These are phyloP conservation scores for Urocyon cinereoargenteus DNA, from an alignment of 2,797 vertebrate species.

Conservation along the genomic window DNA sequence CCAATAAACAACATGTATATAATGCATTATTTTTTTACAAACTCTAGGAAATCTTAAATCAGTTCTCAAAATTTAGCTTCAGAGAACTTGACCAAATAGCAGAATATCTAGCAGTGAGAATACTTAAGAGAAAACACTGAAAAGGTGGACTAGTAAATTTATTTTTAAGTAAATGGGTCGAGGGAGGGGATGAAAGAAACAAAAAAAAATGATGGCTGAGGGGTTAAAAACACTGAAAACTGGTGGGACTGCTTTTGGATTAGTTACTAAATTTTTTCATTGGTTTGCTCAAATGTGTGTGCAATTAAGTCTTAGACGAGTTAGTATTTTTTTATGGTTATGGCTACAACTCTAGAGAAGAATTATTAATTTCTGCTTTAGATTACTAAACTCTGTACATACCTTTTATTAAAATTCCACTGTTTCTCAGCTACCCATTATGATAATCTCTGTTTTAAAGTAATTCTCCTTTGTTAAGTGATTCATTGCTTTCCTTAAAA, in stretches of 20 bases:
- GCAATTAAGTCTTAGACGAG: background rate
- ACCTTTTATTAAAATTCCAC: background rate
- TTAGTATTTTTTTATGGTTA: background rate
- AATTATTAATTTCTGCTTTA: conserved; percentile 11
- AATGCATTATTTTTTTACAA: background rate
- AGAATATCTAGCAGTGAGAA: background rate
- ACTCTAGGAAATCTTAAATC: background rate
- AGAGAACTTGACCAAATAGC: background rate
- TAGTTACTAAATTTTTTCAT: background rate
- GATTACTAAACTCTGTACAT: conserved; percentile 21
- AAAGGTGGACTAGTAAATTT: background rate
- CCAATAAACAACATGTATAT: background rate
- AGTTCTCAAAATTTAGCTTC: background rate
- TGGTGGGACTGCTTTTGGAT: background rate
- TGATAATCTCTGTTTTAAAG: background rate
- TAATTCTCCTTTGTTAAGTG: conserved; percentile 7
- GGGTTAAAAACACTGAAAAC: background rate
- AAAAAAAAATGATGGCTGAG: background rate
- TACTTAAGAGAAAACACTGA: conserved; percentile 4
- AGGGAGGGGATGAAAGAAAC: background rate
- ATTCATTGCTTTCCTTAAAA: background rate
- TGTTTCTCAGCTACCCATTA: background rate
- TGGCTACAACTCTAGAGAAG: background rate
- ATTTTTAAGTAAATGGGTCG: background rate
- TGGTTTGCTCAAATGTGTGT: background rate